phyloP scores from a whole-genome alignment of 2,113 vertebrate genomes.

The Elgaria multicarinata region DNA sequence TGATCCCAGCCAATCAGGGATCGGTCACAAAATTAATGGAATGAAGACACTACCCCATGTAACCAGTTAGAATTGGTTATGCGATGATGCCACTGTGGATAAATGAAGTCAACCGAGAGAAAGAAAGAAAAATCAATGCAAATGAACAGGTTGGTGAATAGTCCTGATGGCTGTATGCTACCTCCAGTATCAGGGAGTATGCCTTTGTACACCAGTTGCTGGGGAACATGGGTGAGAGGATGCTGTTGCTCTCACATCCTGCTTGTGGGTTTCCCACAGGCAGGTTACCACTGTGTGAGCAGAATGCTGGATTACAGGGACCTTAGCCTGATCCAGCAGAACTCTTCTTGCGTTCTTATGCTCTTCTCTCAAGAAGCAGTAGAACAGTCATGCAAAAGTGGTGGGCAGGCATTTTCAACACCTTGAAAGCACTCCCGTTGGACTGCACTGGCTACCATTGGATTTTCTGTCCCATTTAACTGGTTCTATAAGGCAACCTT shows the following conservation, averaged over 20 bases:
- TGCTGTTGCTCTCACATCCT: no score
- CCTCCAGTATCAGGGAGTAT: no score
- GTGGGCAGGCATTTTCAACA: background rate
- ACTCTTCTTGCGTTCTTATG: background rate
- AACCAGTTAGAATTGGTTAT: background rate
- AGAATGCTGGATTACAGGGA: no score
- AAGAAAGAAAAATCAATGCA: background rate
- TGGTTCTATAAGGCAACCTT: conserved; percentile 64
- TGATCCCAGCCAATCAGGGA: background rate
- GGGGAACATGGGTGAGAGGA: no score
- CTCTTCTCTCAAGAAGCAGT: background rate
- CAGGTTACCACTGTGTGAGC: no score
- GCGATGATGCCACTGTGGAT: background rate
- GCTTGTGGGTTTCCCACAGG: no score
- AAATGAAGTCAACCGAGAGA: background rate
- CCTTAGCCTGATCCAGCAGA: no score
- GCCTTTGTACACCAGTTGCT: no score
- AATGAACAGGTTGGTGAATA: background rate
- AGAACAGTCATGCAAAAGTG: background rate
- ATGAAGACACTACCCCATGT: background rate
- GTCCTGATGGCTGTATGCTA: no score
- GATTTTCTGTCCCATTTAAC: conserved; percentile 66
- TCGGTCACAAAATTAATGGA: background rate
- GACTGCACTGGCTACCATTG: background rate
- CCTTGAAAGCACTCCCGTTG: background rate